Evolutionary conservation across 1,140 invertebrate genomes (phyloP), one percentile per base, ranked within the genome.

Genomic region (Semibalanus balanoides): DNA sequence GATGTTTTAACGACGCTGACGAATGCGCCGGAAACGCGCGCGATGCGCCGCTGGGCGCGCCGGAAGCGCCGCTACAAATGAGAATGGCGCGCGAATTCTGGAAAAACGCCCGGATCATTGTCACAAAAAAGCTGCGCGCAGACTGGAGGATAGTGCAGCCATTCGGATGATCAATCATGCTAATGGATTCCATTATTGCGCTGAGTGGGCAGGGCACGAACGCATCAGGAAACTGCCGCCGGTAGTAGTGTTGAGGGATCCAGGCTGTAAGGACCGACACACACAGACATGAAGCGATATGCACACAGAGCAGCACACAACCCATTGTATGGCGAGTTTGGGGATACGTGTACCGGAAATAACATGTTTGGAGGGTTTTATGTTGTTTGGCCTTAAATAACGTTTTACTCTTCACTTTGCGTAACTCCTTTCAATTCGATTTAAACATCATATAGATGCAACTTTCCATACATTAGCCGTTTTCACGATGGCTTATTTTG

Each of bases 51-150:
- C 22, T 19, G 51, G 14, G 7, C 51, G 51, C 14, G 11, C 51
- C 51, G 51, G 51, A 64, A 64, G 51, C 22, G 51, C 7, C 51
- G 51, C 22, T 64, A 64, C 51, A 64, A 64, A 64, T 64, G 51
- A 64, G 51, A 64, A 64, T 64, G 51, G 51, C 51, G 51, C 14
- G 51, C 51, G 51, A 64, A 64, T 64, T 64, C 51, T 25, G 22
- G 51, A 64, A 64, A 64, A 64, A 64, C 51, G 51, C 51, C 51
- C 51, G 51, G 51, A 64, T 64, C 51, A 64, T 64, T 64, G 51
- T 64, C 14, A 25, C 51, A 64, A 64, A 64, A 64, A 64, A 25
- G 35, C 35, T 25, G 51, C 14, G 51, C 14, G 51, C 51, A 64
- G 51, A 64, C 14, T 19, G 22, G 51, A 64, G 9, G 14, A 64